Conservation (phyloP, 2,888 invertebrate species). For the Eupithecia tripunctaria region DNA sequence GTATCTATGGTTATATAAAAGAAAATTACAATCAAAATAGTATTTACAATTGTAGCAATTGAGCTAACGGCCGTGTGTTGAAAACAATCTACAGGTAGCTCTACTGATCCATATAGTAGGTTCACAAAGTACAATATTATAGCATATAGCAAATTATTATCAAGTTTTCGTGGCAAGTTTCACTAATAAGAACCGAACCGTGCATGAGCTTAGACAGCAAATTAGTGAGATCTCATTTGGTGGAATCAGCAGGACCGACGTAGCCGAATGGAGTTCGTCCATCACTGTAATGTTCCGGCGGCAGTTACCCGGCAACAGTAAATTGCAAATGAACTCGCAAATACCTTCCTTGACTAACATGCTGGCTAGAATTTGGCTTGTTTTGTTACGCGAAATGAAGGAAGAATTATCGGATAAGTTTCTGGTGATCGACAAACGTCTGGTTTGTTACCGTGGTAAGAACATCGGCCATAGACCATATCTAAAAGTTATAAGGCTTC, state of each 20-base stretch:
- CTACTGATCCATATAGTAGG: no score
- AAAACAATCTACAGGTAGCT: no score
- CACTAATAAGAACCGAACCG: constrained; percentile 7
- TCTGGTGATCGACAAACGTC: constrained; percentile 4
- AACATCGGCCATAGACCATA: no score
- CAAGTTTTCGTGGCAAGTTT: constrained; percentile 13
- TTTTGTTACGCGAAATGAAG: constrained; percentile 32
- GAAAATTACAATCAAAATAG: no score
- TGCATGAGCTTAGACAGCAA: constrained; percentile 43
- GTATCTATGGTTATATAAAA: no score
- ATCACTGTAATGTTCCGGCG: constrained; percentile 45
- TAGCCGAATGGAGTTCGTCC: constrained; percentile 39
- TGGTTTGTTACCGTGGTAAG: not conserved
- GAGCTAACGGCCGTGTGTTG: no score
- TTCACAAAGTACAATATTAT: no score
- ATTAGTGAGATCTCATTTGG: constrained; percentile 60
- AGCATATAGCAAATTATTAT: constrained; percentile 9
- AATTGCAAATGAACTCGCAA: constrained; percentile 48
- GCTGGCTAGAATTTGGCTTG: constrained; percentile 27
- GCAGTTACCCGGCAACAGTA: constrained; percentile 41
- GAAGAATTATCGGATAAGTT: constrained; percentile 19
- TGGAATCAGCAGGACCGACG: constrained; percentile 52
- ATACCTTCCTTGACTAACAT: constrained; percentile 40
- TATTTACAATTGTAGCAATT: no score
- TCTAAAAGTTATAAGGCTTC: no score